Evolutionary conservation across 2,888 invertebrate species (phyloP).

Genomic region (Brenthis hecate): DNA sequence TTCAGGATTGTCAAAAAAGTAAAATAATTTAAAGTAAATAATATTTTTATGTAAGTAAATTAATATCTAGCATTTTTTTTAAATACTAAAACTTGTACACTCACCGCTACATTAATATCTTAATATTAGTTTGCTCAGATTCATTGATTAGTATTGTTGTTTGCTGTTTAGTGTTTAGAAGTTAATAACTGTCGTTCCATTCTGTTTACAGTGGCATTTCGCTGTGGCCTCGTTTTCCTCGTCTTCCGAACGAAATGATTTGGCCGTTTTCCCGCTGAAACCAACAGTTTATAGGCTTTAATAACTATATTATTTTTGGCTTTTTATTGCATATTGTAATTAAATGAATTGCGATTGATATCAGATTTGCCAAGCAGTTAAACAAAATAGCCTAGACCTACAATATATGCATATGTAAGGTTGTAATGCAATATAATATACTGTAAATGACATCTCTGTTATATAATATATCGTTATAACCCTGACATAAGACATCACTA

Average conservation of each 20-base stretch:
- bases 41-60: too few species aligned
- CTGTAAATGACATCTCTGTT: slow-evolving; percentile 1
- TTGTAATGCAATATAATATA: not conserved
- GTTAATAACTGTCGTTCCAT: slow-evolving; percentile 65
- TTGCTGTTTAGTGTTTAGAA: slow-evolving; percentile 47
- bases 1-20: too few species aligned
- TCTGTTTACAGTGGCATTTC: slow-evolving; percentile 67
- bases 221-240: slow-evolving; percentile 56
- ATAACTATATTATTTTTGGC: slow-evolving; percentile 21
- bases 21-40: too few species aligned
- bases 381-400: slow-evolving; percentile 9
- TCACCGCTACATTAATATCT: not conserved
- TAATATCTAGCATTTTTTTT: too few species aligned
- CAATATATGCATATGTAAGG: not conserved
- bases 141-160: slow-evolving; percentile 37
- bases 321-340: slow-evolving; percentile 7
- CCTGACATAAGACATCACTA: not conserved
- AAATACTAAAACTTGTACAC: not conserved
- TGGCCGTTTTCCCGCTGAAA: slow-evolving; percentile 47
- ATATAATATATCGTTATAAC: not conserved
- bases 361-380: not conserved
- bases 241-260: slow-evolving; percentile 54
- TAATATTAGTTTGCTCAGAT: not conserved
- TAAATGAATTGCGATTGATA: not conserved
- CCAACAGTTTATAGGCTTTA: slow-evolving; percentile 21